Conservation (phyloP, 2,888 invertebrate species). For the Taphrorychus bicolor region DNA sequence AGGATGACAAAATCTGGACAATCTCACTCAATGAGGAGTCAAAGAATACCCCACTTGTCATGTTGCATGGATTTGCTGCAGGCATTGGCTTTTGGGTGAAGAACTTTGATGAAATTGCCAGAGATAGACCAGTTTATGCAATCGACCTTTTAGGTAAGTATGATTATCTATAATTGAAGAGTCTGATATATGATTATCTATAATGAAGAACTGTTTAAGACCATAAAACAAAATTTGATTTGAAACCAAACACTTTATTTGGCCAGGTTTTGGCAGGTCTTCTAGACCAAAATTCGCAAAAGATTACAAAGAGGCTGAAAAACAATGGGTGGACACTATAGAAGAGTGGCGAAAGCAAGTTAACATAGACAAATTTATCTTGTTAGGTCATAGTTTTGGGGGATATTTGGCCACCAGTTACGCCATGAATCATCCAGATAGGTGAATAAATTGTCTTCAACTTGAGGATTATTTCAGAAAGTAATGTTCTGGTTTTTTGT, state of each 20-base stretch:
- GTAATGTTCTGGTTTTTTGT: no score
- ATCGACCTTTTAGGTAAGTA: conserved; percentile 69
- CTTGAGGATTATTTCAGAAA: not conserved
- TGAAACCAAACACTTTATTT: conserved; percentile 13
- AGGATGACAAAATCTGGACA: conserved; percentile 70
- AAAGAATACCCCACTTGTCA: conserved; percentile 78
- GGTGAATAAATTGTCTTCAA: conserved; percentile 49
- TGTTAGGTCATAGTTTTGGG: conserved; percentile 93
- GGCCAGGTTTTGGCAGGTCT: conserved; percentile 88
- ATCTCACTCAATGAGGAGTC: conserved; percentile 66
- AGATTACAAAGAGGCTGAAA: conserved; percentile 80
- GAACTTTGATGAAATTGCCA: conserved; percentile 83
- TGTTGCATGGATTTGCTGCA: conserved; percentile 92
- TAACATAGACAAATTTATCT: conserved; percentile 82
- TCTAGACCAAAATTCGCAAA: conserved; percentile 84
- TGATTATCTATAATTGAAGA: no score
- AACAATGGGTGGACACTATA: conserved; percentile 88
- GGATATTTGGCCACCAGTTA: conserved; percentile 89
- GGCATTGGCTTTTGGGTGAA: conserved; percentile 93
- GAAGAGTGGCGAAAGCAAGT: conserved; percentile 93
- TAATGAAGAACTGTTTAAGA: no score
- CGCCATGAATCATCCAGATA: conserved; percentile 82
- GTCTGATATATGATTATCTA: no score
- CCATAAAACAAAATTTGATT: not conserved
- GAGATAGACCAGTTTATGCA: conserved; percentile 84